A percentile compares a stretch with the other conserved stretches of the same genome.
Evolutionary conservation across 2,888 invertebrate genomes (phyloP).

Genomic region (Agrypnus murinus): DNA sequence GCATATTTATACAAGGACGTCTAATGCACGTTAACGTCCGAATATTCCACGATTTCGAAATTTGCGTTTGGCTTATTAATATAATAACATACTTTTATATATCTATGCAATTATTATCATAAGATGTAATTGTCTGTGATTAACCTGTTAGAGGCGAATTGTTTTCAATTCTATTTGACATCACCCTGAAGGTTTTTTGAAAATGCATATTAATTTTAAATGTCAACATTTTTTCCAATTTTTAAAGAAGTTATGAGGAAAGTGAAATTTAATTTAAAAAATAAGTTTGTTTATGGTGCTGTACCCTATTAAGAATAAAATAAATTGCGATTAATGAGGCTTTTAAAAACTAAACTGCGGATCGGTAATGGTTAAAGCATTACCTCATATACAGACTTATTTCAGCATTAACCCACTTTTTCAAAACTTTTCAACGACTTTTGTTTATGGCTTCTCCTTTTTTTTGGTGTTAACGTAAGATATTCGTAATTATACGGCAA

Average conservation of each 20-base stretch:
- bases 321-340: conserved; percentile 39
- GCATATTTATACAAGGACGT: conserved; percentile 23
- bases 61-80: conserved; percentile 42
- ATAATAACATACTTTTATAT: conserved; percentile 43
- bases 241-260: neutral
- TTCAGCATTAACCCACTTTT: conserved; percentile 36
- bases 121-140: conserved; percentile 23
- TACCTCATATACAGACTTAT: conserved; percentile 10
- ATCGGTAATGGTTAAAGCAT: conserved; percentile 26
- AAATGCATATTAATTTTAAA: neutral
- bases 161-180: conserved; percentile 23
- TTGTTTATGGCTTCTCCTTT: conserved; percentile 2
- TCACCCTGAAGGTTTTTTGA: conserved; percentile 16
- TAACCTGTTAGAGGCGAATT: conserved; percentile 25
- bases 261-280: neutral
- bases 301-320: neutral
- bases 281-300: neutral
- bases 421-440: conserved; percentile 3
- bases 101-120: conserved; percentile 33
- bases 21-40: conserved; percentile 36
- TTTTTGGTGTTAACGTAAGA: neutral
- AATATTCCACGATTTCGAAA: conserved; percentile 47
- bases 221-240: conserved; percentile 1
- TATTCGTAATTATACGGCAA: conserved; percentile 6
- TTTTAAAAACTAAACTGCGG: conserved; percentile 11